Evolutionary conservation across 2,113 vertebrate genomes (phyloP).

Genomic region (Ramphastos sulfuratus): DNA sequence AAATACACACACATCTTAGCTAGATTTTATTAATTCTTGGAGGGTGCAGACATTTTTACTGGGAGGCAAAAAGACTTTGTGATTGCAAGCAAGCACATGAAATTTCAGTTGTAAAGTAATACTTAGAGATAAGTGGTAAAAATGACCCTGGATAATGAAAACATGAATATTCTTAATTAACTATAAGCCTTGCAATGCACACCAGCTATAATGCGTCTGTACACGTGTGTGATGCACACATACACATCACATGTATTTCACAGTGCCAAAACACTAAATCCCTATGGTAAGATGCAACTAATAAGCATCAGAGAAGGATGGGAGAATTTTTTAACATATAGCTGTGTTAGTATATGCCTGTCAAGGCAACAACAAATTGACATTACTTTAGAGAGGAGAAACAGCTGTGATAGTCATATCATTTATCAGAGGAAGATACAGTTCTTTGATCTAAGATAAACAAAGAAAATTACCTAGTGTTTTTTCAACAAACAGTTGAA

Average conservation of each 20-base stretch:
- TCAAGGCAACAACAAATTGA: conserved; percentile 28
- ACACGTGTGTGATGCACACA: too few species aligned
- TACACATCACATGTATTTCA: background rate
- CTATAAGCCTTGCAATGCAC: background rate
- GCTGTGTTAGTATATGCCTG: background rate
- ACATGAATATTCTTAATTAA: background rate
- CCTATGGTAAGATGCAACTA: background rate
- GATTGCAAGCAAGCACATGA: background rate
- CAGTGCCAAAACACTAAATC: background rate
- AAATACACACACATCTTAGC: background rate
- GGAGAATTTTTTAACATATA: background rate
- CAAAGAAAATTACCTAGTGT: conserved; percentile 45
- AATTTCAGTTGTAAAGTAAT: background rate
- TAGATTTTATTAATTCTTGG: background rate
- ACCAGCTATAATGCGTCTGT: background rate
- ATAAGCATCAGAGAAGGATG: background rate
- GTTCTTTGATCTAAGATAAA: conserved; percentile 60
- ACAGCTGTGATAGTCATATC: conserved; percentile 40
- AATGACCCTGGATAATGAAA: background rate
- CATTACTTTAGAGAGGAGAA: background rate
- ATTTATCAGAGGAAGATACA: conserved; percentile 42
- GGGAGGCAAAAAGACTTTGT: background rate
- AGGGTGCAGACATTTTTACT: background rate
- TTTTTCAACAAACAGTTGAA: conserved; percentile 64
- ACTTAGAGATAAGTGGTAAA: background rate